These are phyloP conservation scores for Therioaphis trifolii DNA, from an alignment of 2,888 invertebrate genomes.

Conservation along the genomic window DNA sequence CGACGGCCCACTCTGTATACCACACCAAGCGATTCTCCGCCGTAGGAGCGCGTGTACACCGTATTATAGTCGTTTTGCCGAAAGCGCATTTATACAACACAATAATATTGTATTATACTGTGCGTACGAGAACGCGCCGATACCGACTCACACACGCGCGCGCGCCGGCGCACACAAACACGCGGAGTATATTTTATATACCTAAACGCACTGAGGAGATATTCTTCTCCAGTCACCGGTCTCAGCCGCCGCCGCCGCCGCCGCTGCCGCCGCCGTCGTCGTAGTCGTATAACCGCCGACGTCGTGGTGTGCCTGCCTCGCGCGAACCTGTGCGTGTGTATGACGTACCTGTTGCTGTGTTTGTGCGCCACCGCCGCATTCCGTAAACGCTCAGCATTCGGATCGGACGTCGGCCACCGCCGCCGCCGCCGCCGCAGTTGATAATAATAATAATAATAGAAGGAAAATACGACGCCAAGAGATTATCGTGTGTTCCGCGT, in stretches of 20 bases:
- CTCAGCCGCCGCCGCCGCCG: constrained; percentile 4
- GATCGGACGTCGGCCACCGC: constrained; percentile 42
- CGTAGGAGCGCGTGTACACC: background rate
- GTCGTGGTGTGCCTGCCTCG: constrained; percentile 16
- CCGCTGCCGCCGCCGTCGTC: constrained; percentile 7
- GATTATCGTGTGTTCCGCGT: background rate
- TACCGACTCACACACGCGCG: background rate
- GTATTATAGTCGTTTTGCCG: background rate
- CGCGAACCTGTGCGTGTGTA: constrained; percentile 42
- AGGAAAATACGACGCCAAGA: too few relatives aligned
- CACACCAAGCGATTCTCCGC: background rate
- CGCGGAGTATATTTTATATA: too few relatives aligned
- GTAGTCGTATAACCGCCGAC: background rate
- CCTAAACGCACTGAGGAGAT: background rate
- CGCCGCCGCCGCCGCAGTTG: background rate
- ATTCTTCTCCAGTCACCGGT: constrained; percentile 34
- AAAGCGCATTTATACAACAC: background rate
- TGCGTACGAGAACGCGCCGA: background rate
- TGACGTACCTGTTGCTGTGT: constrained; percentile 53
- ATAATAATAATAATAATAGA: background rate
- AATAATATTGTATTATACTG: background rate
- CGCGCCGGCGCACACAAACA: background rate
- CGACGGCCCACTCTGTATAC: background rate
- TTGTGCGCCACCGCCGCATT: constrained; percentile 41
- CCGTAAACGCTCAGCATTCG: constrained; percentile 45